Evolutionary conservation across 2,888 invertebrate species (phyloP).

Genomic region (Drosophila kambysellisi): DNA sequence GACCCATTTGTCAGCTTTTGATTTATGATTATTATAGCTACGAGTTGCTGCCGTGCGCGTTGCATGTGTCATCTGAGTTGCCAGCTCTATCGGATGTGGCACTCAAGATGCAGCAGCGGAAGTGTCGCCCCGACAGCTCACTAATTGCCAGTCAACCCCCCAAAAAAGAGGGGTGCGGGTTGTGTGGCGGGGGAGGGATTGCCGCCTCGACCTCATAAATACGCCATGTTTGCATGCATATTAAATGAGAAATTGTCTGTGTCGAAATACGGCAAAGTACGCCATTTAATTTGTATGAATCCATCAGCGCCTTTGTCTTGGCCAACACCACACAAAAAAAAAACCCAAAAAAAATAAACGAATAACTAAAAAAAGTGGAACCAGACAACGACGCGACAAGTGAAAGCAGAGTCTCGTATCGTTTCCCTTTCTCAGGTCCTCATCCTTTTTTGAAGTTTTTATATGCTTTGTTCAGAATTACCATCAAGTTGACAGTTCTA

Average conservation of each 20-base stretch:
- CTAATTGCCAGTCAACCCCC: constrained; percentile 64
- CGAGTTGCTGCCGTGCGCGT: constrained; percentile 27
- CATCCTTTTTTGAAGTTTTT: constrained; percentile 67
- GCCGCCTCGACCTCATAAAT: constrained; percentile 65
- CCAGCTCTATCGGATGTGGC: constrained; percentile 56
- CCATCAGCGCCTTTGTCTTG: constrained; percentile 77
- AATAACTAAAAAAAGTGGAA: background rate
- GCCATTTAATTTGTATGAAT: constrained; percentile 79
- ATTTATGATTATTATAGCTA: constrained; percentile 38
- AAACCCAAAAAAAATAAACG: background rate
- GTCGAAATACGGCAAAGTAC: constrained; percentile 48
- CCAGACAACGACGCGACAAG: constrained; percentile 63
- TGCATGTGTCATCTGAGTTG: constrained; percentile 22
- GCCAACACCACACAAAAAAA: constrained; percentile 23
- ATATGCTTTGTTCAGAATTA: constrained; percentile 79
- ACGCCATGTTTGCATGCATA: constrained; percentile 74
- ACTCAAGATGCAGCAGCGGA: constrained; percentile 69
- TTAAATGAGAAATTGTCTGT: constrained; percentile 76
- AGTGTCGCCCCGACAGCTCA: constrained; percentile 51
- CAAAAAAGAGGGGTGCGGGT: background rate
- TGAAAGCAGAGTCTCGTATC: constrained; percentile 41
- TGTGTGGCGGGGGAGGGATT: background rate
- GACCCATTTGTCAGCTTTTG: constrained; percentile 50
- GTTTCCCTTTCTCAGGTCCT: constrained; percentile 15
- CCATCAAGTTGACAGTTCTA: constrained; percentile 83